Percentiles rank a stretch among this genome's conserved stretches.
phyloP scores from a whole-genome alignment of 2,113 vertebrate genomes.

The Morone chrysops region DNA sequence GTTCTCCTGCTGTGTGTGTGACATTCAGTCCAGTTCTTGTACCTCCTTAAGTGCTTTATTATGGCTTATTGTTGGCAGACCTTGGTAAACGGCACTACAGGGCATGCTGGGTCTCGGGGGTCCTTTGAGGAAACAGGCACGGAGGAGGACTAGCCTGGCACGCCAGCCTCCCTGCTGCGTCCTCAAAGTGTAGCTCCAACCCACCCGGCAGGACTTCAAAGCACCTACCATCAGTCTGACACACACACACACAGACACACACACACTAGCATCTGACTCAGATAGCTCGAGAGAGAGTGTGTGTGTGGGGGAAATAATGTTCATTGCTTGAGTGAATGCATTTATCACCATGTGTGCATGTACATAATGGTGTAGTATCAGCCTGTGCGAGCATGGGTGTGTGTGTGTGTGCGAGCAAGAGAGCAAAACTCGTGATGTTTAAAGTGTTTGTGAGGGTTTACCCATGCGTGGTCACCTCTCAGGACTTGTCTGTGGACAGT shows the following conservation, averaged over 20 bases:
- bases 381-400: neutral
- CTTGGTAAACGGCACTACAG: conserved; percentile 47
- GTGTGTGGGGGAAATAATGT: conserved; percentile 13
- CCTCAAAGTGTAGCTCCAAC: conserved; percentile 50
- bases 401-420: neutral
- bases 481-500: neutral
- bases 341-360: conserved; percentile 15
- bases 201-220: conserved; percentile 67
- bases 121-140: conserved; percentile 60
- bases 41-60: conserved; percentile 61
- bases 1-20: conserved; percentile 52
- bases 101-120: conserved; percentile 49
- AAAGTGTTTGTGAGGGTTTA: conserved; percentile 26
- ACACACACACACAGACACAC: conserved; percentile 17
- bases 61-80: conserved; percentile 65
- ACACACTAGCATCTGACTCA: conserved; percentile 30
- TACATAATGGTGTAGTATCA: neutral
- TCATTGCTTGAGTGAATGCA: conserved; percentile 17
- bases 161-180: conserved; percentile 43
- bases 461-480: conserved; percentile 25
- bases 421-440: conserved; percentile 12
- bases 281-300: neutral
- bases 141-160: conserved; percentile 42
- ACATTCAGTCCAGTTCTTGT: conserved; percentile 55
- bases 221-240: conserved; percentile 1